phyloP scores from a whole-genome alignment of 2,113 vertebrate species.

The Zapornia atra region DNA sequence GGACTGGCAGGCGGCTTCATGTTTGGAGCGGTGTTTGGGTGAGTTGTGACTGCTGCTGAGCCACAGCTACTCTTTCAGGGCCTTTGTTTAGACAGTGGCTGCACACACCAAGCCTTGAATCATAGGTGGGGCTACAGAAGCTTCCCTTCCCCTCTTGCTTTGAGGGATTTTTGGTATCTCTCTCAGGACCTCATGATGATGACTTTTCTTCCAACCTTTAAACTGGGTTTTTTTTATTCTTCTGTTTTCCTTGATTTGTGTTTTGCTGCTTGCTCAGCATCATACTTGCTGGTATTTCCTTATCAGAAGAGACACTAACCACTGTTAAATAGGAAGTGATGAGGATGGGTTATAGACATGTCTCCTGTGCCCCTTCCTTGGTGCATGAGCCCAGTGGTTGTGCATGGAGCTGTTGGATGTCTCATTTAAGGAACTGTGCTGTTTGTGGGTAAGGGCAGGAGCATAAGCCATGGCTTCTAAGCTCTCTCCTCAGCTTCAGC shows the following conservation, averaged over 20 bases:
- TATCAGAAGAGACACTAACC: not conserved
- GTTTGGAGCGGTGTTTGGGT: slow-evolving; percentile 86
- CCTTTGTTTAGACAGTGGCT: not conserved
- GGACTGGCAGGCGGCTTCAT: slow-evolving; percentile 81
- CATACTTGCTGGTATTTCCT: not conserved
- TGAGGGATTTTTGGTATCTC: not conserved
- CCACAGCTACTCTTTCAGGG: not conserved
- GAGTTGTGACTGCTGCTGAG: slow-evolving; percentile 46
- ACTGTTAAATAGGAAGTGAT: not conserved
- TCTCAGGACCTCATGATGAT: not conserved
- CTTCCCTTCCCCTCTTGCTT: not conserved
- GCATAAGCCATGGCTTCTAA: not conserved
- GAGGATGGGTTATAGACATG: not conserved
- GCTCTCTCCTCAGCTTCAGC: not conserved
- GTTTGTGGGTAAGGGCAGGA: not conserved
- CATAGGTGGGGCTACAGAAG: not conserved
- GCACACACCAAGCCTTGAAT: not conserved
- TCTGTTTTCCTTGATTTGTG: not conserved
- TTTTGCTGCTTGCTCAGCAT: not conserved
- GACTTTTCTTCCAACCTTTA: not conserved
- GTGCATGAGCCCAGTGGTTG: fast-evolving
- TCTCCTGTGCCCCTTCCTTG: not conserved
- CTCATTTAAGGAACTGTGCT: not conserved
- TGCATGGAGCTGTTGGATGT: fast-evolving
- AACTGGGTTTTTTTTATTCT: not conserved